phyloP scores from a whole-genome alignment of 1,140 invertebrate genomes.

The Mylabris phalerata region DNA sequence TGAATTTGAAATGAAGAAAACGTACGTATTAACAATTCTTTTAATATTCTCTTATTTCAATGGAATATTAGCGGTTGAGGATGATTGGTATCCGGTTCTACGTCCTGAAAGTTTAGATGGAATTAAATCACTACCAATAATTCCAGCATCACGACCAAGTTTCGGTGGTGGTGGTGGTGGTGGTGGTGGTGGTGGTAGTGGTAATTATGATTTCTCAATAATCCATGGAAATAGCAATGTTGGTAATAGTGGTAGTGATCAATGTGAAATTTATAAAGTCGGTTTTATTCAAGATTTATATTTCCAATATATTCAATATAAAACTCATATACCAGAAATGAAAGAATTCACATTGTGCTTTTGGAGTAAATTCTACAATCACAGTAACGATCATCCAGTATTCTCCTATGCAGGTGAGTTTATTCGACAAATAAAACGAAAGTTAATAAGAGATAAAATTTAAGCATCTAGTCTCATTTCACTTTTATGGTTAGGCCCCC shows the following conservation, averaged over 20 bases:
- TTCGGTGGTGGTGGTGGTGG: background rate
- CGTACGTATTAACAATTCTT: too few relatives aligned
- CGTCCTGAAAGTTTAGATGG: constrained; percentile 3
- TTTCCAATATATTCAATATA: constrained; percentile 65
- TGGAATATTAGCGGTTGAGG: background rate
- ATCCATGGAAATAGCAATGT: too few relatives aligned
- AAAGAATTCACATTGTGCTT: constrained; percentile 75
- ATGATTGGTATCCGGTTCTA: constrained; percentile 5
- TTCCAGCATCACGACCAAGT: too few relatives aligned
- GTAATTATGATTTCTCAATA: constrained; percentile 14
- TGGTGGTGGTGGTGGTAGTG: constrained; percentile 4
- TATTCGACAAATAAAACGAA: background rate
- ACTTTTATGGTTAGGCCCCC: too few relatives aligned
- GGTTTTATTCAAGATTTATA: constrained; percentile 58
- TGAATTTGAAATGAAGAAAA: too few relatives aligned
- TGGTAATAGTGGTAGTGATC: constrained; percentile 25
- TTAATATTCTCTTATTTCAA: too few relatives aligned
- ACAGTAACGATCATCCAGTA: constrained; percentile 69
- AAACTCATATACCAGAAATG: constrained; percentile 59
- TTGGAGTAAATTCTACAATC: constrained; percentile 75
- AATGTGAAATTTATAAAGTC: constrained; percentile 61
- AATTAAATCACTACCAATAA: background rate
- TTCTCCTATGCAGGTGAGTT: constrained; percentile 73
- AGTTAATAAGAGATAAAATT: background rate
- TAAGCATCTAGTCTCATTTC: too few relatives aligned